phyloP scores from a whole-genome alignment of 2,113 vertebrate species.

The Mystacornis crossleyi region DNA sequence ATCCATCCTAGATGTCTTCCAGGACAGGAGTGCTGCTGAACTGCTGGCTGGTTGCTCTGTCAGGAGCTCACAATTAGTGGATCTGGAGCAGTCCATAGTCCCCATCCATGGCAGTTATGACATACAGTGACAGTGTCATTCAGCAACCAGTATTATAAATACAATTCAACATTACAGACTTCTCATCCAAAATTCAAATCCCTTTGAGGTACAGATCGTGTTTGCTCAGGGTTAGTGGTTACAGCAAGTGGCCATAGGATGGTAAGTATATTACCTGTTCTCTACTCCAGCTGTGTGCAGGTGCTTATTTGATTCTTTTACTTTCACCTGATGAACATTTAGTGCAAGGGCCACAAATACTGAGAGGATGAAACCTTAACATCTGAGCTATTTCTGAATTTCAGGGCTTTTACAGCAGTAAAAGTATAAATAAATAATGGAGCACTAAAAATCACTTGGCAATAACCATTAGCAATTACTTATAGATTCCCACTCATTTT shows the following conservation, averaged over 20 bases:
- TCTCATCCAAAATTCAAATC: not conserved
- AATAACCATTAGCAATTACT: not conserved
- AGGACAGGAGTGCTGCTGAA: not conserved
- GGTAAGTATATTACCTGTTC: not conserved
- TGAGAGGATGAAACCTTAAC: not conserved
- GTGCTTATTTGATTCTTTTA: not conserved
- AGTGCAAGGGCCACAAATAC: not conserved
- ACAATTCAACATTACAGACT: not conserved
- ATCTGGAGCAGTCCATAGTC: not conserved
- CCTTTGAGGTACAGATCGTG: rapidly evolving
- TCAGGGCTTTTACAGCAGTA: not conserved
- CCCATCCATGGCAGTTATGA: not conserved
- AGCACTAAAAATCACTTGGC: not conserved
- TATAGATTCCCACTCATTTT: not conserved
- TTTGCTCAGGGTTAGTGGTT: not conserved
- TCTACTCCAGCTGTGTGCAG: not conserved
- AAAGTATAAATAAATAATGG: not conserved
- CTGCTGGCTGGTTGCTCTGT: not conserved
- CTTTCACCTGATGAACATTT: not conserved
- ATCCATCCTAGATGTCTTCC: not conserved
- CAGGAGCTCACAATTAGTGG: rapidly evolving
- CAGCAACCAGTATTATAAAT: not conserved
- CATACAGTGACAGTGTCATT: not conserved
- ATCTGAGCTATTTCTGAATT: not conserved
- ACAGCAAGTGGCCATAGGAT: not conserved